Evolutionary conservation across 2,113 vertebrate genomes (phyloP).

Genomic region (Ranitomeya imitator): DNA sequence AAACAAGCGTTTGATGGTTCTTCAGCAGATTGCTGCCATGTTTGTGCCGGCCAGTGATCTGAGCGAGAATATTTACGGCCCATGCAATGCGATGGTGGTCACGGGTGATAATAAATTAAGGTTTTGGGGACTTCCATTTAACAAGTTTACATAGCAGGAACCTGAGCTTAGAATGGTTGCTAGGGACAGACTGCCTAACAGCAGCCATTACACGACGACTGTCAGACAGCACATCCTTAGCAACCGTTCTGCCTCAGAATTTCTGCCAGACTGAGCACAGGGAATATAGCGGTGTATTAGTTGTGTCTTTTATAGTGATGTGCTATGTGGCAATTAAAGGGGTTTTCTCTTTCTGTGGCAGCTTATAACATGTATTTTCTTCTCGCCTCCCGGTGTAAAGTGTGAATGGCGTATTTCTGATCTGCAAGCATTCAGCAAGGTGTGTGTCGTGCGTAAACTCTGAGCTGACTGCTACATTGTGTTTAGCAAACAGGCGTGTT

Average conservation of each 20-base stretch:
- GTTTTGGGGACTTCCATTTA: no score
- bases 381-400: conserved; percentile 45
- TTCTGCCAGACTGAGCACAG: no score
- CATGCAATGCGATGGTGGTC: no score
- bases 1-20: no score
- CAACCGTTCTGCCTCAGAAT: background rate
- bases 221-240: background rate
- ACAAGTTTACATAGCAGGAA: no score
- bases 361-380: conserved; percentile 53
- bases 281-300: background rate
- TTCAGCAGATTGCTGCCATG: no score
- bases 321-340: background rate
- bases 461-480: conserved; percentile 47
- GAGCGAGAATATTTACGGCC: no score
- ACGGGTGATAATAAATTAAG: no score
- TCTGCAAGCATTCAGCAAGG: conserved; percentile 34
- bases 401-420: conserved; percentile 44
- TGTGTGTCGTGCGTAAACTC: conserved; percentile 44
- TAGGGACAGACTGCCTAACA: background rate
- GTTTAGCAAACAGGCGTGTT: conserved; percentile 35
- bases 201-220: background rate
- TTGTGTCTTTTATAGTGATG: background rate
- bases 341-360: conserved; percentile 1
- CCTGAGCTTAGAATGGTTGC: background rate
- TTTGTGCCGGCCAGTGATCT: no score